A percentile compares a stretch with the other conserved stretches of the same genome.
Conservation (phyloP, 2,888 invertebrate species). For the Coleophora flavipennella region DNA sequence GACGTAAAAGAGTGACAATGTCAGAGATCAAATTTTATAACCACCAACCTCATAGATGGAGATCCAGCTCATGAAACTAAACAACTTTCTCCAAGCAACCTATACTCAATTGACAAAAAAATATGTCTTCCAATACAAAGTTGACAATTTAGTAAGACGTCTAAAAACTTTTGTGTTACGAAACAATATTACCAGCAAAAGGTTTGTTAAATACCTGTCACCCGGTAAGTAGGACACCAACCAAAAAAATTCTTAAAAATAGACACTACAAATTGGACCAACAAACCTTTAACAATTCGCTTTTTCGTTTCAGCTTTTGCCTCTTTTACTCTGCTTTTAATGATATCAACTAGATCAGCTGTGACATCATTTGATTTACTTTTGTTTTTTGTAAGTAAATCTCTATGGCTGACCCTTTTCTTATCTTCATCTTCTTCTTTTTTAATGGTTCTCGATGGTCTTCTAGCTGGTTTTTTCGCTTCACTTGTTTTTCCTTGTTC, state of each 20-base stretch:
- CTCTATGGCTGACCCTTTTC: conserved; percentile 53
- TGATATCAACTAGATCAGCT: conserved; percentile 62
- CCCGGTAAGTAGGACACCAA: background rate
- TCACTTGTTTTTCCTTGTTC: conserved; percentile 9
- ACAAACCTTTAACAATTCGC: conserved; percentile 43
- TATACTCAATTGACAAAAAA: too few species aligned
- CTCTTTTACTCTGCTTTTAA: conserved; percentile 62
- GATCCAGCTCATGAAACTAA: too few species aligned
- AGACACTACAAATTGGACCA: too few species aligned
- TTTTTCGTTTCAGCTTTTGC: conserved; percentile 49
- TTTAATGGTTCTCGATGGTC: conserved; percentile 12
- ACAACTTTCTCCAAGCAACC: too few species aligned
- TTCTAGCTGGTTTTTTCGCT: conserved; percentile 21
- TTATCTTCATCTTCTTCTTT: conserved; percentile 32
- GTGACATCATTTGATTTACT: conserved; percentile 47
- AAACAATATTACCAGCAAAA: too few species aligned
- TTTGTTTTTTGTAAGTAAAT: conserved; percentile 27
- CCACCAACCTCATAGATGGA: too few species aligned
- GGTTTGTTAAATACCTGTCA: too few species aligned
- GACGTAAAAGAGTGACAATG: too few species aligned
- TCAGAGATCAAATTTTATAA: too few species aligned
- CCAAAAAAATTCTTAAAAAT: background rate
- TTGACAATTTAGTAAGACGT: too few species aligned
- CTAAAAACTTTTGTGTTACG: too few species aligned
- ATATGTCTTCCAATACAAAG: too few species aligned